phyloP scores from a whole-genome alignment of 2,888 invertebrate genomes.

The Dioctria linearis region DNA sequence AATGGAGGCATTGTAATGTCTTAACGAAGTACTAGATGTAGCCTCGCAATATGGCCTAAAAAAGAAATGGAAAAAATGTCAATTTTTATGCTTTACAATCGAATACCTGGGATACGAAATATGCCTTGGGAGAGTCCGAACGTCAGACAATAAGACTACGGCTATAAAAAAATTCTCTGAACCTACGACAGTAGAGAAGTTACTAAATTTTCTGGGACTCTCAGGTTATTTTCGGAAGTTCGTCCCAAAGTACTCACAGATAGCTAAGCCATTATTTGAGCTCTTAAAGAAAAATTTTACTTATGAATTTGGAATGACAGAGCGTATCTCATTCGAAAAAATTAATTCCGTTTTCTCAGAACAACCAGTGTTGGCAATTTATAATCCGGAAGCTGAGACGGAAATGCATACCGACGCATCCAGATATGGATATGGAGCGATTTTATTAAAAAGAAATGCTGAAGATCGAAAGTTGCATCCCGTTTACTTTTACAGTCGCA shows the following conservation, averaged over 20 bases:
- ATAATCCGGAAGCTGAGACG: constrained; percentile 59
- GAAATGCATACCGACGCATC: constrained; percentile 63
- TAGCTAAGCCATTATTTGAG: constrained; percentile 19
- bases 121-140: neutral
- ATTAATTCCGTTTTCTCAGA: constrained; percentile 12
- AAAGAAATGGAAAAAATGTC: neutral
- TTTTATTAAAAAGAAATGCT: no score
- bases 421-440: neutral
- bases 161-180: neutral
- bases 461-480: no score
- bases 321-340: neutral
- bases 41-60: neutral
- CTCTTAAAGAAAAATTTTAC: neutral
- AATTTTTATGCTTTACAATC: neutral
- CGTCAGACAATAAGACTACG: neutral
- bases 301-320: neutral
- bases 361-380: constrained; percentile 62
- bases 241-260: constrained; percentile 1
- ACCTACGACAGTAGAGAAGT: constrained; percentile 15
- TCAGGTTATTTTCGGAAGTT: no score
- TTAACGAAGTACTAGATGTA: no score
- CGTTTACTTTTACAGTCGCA: no score
- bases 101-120: no score
- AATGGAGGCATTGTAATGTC: no score
- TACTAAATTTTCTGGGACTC: constrained; percentile 28